phyloP scores from a whole-genome alignment of 2,113 vertebrate species.

The Amia ocellicauda region DNA sequence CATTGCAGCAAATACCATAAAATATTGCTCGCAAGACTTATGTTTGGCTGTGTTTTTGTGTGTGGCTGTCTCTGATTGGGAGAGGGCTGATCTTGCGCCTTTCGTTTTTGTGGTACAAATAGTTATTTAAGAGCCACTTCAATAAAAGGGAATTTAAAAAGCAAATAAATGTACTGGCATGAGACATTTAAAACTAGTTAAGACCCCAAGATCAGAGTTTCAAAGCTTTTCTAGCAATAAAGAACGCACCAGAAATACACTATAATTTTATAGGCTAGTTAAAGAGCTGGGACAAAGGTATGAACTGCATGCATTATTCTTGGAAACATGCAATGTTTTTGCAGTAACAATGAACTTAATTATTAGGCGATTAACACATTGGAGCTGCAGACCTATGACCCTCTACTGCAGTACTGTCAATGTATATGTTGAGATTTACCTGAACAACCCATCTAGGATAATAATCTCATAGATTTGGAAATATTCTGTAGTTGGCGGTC shows the following conservation, averaged over 20 bases:
- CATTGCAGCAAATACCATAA: too few relatives aligned
- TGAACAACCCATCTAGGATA: too few relatives aligned
- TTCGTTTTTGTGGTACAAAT: background rate
- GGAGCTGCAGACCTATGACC: background rate
- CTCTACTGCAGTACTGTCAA: background rate
- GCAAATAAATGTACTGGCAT: conserved; percentile 1
- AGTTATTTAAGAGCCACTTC: background rate
- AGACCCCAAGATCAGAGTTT: background rate
- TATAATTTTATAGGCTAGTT: conserved; percentile 1
- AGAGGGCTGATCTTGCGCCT: too few relatives aligned
- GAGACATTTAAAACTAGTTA: background rate
- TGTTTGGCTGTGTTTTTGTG: too few relatives aligned
- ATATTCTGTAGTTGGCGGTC: background rate
- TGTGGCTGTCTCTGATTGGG: too few relatives aligned
- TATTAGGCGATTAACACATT: background rate
- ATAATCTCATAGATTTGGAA: background rate
- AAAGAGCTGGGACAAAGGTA: background rate
- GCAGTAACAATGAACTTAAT: background rate
- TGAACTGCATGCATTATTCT: background rate
- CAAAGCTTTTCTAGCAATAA: background rate
- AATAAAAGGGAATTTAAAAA: conserved; percentile 2
- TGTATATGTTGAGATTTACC: background rate
- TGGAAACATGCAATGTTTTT: background rate
- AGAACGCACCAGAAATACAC: background rate
- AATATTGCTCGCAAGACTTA: too few relatives aligned